Conservation (phyloP, 2,797 vertebrate species). For the Hyperoplus lanceolatus region DNA sequence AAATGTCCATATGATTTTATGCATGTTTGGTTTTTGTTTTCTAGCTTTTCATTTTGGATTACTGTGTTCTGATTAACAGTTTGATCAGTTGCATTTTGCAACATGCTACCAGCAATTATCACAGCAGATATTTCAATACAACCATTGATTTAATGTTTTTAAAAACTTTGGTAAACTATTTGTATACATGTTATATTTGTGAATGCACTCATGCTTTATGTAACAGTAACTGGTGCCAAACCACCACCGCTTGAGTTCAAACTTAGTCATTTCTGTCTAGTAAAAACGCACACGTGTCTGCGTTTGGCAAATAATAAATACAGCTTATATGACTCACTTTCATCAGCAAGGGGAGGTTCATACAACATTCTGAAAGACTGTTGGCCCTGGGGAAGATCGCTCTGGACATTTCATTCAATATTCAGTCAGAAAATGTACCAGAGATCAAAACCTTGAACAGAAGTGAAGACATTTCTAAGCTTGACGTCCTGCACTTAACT, state of each 20-base stretch:
- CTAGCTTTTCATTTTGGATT: background rate
- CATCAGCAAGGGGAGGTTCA: constrained; percentile 26
- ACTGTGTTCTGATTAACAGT: background rate
- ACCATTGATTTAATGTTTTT: background rate
- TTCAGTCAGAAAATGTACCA: constrained; percentile 23
- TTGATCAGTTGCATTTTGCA: background rate
- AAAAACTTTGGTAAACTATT: background rate
- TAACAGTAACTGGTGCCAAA: background rate
- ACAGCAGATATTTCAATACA: background rate
- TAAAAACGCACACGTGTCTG: background rate
- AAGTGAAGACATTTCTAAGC: constrained; percentile 47
- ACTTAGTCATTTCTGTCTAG: background rate
- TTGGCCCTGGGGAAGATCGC: constrained; percentile 19
- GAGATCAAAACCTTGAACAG: constrained; percentile 49
- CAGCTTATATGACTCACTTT: constrained; percentile 30
- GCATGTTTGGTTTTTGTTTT: background rate
- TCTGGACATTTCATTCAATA: constrained; percentile 43
- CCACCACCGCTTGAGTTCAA: constrained; percentile 7
- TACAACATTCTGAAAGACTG: constrained; percentile 42
- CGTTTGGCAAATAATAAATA: constrained; percentile 30
- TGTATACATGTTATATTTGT: background rate
- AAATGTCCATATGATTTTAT: background rate
- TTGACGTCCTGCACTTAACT: constrained; percentile 44
- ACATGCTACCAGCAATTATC: background rate
- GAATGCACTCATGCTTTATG: background rate